Base-by-base conservation (phyloP, 1,140 invertebrate genomes). In the Drosophila yakuba region DNA sequence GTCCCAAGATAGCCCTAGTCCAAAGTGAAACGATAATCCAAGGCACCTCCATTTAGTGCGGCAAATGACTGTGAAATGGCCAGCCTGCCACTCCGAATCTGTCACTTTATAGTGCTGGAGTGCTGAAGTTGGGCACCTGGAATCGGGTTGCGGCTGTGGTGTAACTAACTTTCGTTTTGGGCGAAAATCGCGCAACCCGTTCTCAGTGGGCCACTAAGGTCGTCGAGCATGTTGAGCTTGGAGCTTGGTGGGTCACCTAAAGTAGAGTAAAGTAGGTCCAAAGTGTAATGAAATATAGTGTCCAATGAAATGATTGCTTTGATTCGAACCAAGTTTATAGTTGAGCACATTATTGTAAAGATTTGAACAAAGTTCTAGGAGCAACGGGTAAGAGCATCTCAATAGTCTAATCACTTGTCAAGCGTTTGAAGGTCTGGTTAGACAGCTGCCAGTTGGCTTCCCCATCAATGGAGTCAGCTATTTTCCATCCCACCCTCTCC, bases 111-210 rank as follows among this genome's bases (percentile, higher is more conserved):
- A 85, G 15, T 47, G 15, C n/a, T 1, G 1, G 2, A 85, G 15
- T 47, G 15, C n/a, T 1, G 1, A 3, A 17, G 1, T 56, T 50
- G 11, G 39, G 14, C 10, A n/a, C 4, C 38, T n/a, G 11, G 36
- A 12, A 12, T 25, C 3, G 38, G 41, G 51, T 35, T 35, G 28
- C 52, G 39, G 23, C 7, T 4, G 25, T 50, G 57, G 35, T 41
- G 57, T 51, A 76, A 85, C 51, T 75, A 75, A 86, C 83, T 86
- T 86, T 86, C 82, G 60, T 86, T 86, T 86, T 75, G 36, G 36
- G 71, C 43, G 45, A 84, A 83, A 71, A 79, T 64, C 76, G 72
- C 58, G 52, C 69, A 78, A 68, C 82, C 55, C 28, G 75, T 88
- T 86, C 67, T 58, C 59, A 54, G 45, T 63, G 66, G 62, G 72